These are phyloP conservation scores for Mesodorylaimus sp. DNA, from an alignment of 2,888 invertebrate genomes.

Conservation along the genomic window DNA sequence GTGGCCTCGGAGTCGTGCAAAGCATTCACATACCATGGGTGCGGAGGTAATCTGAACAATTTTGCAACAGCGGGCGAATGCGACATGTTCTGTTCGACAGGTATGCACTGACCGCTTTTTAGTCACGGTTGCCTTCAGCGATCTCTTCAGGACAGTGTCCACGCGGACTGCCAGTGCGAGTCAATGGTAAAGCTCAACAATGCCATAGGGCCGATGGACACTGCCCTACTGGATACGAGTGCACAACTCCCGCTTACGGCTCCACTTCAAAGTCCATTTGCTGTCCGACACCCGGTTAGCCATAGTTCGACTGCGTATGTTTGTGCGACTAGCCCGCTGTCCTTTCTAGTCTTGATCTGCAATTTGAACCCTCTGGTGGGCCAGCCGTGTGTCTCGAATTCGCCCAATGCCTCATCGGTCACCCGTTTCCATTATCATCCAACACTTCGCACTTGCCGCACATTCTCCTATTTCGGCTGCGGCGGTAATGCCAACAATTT, in stretches of 20 bases:
- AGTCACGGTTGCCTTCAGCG: background rate
- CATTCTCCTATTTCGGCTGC: conserved; percentile 5
- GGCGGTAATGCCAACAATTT: conserved; percentile 8
- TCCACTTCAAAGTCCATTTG: background rate
- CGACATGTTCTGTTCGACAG: background rate
- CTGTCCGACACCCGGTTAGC: background rate
- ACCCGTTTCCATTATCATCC: no score
- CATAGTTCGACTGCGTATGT: no score
- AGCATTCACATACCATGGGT: background rate
- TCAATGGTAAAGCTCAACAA: background rate
- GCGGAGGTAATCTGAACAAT: background rate
- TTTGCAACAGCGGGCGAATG: background rate
- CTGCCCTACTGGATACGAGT: conserved; percentile 3
- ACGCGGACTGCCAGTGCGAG: background rate
- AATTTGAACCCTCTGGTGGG: background rate
- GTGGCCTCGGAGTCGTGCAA: background rate
- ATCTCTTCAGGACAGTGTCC: background rate
- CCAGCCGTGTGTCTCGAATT: no score
- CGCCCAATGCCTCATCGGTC: no score
- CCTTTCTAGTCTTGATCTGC: background rate
- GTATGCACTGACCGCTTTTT: background rate
- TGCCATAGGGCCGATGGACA: background rate
- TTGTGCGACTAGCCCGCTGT: no score
- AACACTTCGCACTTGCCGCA: no score
- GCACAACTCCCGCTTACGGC: background rate